Conservation (phyloP, 2,113 vertebrate genomes). For the Eurystomus gularis region DNA sequence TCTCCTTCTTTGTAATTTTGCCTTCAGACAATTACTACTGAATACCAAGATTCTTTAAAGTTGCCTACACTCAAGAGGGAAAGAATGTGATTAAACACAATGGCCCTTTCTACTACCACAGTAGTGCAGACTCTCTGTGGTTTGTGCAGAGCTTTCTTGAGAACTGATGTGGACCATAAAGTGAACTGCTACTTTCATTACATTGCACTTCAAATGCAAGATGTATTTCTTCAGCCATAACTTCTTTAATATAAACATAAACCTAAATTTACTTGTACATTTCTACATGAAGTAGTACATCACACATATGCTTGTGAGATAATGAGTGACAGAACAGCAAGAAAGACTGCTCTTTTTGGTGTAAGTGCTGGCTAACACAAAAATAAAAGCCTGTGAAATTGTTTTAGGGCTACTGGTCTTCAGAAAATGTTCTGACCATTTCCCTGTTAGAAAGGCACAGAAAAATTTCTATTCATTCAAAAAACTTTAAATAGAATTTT, state of each 20-base stretch:
- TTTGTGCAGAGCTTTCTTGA: background rate
- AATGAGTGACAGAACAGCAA: background rate
- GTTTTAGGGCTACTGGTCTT: background rate
- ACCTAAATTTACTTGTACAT: background rate
- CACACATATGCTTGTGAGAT: background rate
- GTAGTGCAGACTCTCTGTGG: background rate
- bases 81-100: slow-evolving; percentile 8
- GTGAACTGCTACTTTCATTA: background rate
- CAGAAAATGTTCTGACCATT: background rate
- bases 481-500: background rate
- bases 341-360: background rate
- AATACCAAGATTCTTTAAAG: background rate
- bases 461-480: background rate
- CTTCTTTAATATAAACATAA: background rate
- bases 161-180: slow-evolving; percentile 18
- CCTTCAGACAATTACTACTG: background rate
- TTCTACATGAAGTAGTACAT: background rate
- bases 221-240: background rate
- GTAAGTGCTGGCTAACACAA: background rate
- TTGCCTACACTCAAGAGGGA: background rate
- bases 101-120: background rate
- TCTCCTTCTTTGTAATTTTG: background rate
- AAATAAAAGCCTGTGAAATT: background rate
- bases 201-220: slow-evolving; percentile 6
- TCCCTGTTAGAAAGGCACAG: background rate